Percentiles rank a stretch among this genome's conserved stretches.
These are phyloP conservation scores for Solea solea DNA, from an alignment of 2,113 vertebrate species.

Conservation along the genomic window DNA sequence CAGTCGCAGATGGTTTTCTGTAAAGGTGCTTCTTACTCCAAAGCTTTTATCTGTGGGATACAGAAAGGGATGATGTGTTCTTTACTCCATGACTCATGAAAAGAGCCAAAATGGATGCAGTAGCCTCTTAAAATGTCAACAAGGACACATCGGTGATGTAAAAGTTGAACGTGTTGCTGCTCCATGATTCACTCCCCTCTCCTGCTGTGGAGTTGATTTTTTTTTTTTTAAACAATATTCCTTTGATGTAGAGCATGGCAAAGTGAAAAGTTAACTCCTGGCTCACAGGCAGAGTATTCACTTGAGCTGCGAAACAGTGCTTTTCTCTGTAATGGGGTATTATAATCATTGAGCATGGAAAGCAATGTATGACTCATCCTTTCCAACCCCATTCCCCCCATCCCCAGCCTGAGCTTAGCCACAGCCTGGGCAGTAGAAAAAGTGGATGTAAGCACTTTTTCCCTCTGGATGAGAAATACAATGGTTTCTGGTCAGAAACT, in stretches of 20 bases:
- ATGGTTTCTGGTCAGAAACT: slow-evolving; percentile 50
- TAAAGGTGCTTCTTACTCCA: slow-evolving; percentile 9
- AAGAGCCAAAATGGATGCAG: slow-evolving; percentile 17
- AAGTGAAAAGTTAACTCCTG: slow-evolving; percentile 42
- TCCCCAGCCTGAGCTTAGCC: slow-evolving; percentile 57
- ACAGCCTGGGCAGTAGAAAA: slow-evolving; percentile 63
- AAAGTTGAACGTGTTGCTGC: slow-evolving; percentile 17
- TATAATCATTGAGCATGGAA: slow-evolving; percentile 79
- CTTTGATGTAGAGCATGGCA: slow-evolving; percentile 33
- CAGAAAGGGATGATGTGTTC: slow-evolving; percentile 1
- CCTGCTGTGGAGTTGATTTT: slow-evolving; percentile 40
- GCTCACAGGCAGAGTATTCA: slow-evolving; percentile 45
- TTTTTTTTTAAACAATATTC: slow-evolving; percentile 12
- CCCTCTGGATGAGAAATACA: slow-evolving; percentile 48
- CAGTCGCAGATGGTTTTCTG: slow-evolving; percentile 24
- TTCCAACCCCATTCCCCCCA: slow-evolving; percentile 72
- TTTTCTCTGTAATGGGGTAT: slow-evolving; percentile 76
- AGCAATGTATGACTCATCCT: slow-evolving; percentile 79
- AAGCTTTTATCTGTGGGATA: slow-evolving; percentile 20
- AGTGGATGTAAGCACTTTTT: slow-evolving; percentile 69
- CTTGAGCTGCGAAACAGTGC: slow-evolving; percentile 69
- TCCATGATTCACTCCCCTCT: slow-evolving; percentile 29
- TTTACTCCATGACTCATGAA: slow-evolving; percentile 2
- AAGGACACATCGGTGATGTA: slow-evolving; percentile 29
- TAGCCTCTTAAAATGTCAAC: slow-evolving; percentile 27